A percentile compares a stretch with the other conserved stretches of the same genome.
Evolutionary conservation across 2,888 invertebrate species (phyloP).

Genomic region (Oasisia sp.): DNA sequence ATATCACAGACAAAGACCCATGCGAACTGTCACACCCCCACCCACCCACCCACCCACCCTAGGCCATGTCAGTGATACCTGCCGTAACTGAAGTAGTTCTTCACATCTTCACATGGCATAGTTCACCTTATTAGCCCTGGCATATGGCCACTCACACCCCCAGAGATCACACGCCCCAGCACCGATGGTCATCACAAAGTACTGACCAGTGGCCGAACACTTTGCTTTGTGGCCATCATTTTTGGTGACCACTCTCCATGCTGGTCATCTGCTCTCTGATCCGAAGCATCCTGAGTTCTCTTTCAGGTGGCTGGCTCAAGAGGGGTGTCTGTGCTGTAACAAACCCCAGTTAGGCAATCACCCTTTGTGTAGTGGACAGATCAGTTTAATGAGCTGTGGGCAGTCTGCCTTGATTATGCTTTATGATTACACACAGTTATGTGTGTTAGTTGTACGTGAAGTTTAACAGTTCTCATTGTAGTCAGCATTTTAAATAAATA

Average conservation of each 20-base stretch:
- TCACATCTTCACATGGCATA: neutral
- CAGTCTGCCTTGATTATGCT: neutral
- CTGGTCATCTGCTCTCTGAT: neutral
- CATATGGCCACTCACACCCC: neutral
- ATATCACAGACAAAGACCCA: too few relatives aligned
- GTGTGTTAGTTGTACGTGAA: neutral
- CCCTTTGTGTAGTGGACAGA: neutral
- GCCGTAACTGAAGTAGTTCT: neutral
- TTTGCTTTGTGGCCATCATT: neutral
- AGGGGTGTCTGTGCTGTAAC: neutral
- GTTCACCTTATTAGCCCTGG: conserved; percentile 2
- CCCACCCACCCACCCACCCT: neutral
- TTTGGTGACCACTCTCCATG: neutral
- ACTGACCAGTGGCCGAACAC: neutral
- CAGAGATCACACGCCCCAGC: neutral
- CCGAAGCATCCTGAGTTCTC: neutral
- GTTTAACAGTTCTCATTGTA: neutral
- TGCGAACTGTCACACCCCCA: neutral
- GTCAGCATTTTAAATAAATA: neutral
- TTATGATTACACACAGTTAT: neutral
- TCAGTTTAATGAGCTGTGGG: neutral
- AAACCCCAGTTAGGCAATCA: conserved; percentile 3
- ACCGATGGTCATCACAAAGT: neutral
- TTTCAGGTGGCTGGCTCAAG: neutral
- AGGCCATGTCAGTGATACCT: neutral